These are phyloP conservation scores for Zeugodacus cucurbitae DNA, from an alignment of 1,140 invertebrate species.

Conservation along the genomic window DNA sequence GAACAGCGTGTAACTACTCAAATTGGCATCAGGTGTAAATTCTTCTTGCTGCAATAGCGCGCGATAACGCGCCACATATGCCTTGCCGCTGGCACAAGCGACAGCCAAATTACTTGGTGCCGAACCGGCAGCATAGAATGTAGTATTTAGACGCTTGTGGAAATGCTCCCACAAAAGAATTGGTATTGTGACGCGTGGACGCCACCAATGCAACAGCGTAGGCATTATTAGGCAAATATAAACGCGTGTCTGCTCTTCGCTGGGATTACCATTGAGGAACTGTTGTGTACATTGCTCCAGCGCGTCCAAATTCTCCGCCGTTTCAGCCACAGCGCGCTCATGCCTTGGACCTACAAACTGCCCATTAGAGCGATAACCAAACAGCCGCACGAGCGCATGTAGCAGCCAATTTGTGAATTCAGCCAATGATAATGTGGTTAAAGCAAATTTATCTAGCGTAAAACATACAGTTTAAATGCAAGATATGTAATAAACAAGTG, in stretches of 20 bases:
- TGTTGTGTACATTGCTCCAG: conserved; percentile 47
- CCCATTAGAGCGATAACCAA: conserved; percentile 46
- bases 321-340: not conserved
- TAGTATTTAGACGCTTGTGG: conserved; percentile 59
- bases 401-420: conserved; percentile 48
- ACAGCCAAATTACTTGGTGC: conserved; percentile 52
- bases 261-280: conserved; percentile 55
- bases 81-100: conserved; percentile 50
- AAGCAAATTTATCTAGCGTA: conserved; percentile 26
- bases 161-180: conserved; percentile 62
- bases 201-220: conserved; percentile 52
- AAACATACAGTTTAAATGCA: not conserved
- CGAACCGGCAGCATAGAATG: conserved; percentile 50
- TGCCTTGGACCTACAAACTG: conserved; percentile 38
- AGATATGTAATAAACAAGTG: not conserved
- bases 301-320: conserved; percentile 45
- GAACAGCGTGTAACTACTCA: conserved; percentile 59
- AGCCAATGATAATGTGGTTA: conserved; percentile 26
- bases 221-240: conserved; percentile 54
- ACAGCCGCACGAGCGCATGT: conserved; percentile 43
- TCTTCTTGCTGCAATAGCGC: conserved; percentile 47
- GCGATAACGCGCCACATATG: conserved; percentile 57
- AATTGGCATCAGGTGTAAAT: conserved; percentile 53
- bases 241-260: conserved; percentile 58
- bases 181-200: conserved; percentile 52